Base-by-base conservation (phyloP, 2,797 vertebrate species). In the Lepus townsendii region DNA sequence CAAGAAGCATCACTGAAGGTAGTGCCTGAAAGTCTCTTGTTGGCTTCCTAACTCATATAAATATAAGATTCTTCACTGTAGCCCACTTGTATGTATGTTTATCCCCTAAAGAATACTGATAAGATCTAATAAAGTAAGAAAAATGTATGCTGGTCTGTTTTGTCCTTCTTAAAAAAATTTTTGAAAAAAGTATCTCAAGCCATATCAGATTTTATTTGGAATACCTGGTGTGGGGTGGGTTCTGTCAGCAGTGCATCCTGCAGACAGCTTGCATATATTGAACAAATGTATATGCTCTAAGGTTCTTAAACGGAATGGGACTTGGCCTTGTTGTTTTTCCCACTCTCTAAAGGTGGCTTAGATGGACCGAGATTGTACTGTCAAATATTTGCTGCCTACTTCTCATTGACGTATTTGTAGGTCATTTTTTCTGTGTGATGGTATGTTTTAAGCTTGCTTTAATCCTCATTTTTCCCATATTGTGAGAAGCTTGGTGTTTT, bases 1-100 rank as follows among this genome's bases (percentile, higher is more conserved):
- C 12, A 97, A 99, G 96, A 99, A 98, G 97, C 97, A 97, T 85
- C 98, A 99, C 97, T 99, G 97, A 98, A 98, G 82, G 96, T 80
- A 57, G 78, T 83, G 52, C 77, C 38, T 86, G 38, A 7, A 94
- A 78, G 19, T 65, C 65, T 79, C 52, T 91, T 83, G 82, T n/a
- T 84, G 72, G 52, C 47, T 72, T 91, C 78, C 65, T 88, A 69
- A 85, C n/a, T 83, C 17, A 60, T 66, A 38, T 72, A 50, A 87
- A 77, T 80, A 87, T 42, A 83, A 93, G 69, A 94, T 92, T 87
- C 79, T 47, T 24, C 65, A 82, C 20, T 30, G 22, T 95, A 93
- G 35, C 60, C 47, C 97, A 26, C 88, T 96, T 83, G 35, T 95
- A 69, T 65, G 9, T 71, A 62, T 89, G 69, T 91, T 97, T 94